Evolutionary conservation across 2,888 invertebrate genomes (phyloP).

Genomic region (Drosophila colorata): DNA sequence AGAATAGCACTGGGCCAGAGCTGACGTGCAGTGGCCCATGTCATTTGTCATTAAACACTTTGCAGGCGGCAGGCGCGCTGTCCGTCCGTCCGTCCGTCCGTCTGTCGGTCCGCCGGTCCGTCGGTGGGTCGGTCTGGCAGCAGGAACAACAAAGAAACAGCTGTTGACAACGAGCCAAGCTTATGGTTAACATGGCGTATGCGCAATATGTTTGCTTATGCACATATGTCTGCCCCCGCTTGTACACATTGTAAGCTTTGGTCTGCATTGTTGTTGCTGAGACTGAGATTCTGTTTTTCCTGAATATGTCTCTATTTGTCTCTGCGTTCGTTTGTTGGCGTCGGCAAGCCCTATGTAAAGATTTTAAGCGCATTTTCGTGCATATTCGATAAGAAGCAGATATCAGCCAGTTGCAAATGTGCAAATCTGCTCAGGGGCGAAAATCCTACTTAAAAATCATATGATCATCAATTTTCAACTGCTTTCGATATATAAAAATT

Average conservation of each 20-base stretch:
- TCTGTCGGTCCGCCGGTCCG: too few species aligned
- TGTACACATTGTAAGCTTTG: slow-evolving; percentile 43
- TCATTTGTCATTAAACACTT: slow-evolving; percentile 81
- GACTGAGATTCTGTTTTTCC: slow-evolving; percentile 31
- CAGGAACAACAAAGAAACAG: slow-evolving; percentile 61
- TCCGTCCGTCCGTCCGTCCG: not conserved
- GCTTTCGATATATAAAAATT: slow-evolving; percentile 30
- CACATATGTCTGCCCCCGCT: slow-evolving; percentile 41
- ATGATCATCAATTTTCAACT: slow-evolving; percentile 32
- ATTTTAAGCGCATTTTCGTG: slow-evolving; percentile 72
- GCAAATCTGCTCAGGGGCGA: slow-evolving; percentile 31
- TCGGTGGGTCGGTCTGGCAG: slow-evolving; percentile 25
- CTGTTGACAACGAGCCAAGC: slow-evolving; percentile 78
- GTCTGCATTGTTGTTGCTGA: slow-evolving; percentile 27
- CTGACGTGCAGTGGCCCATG: slow-evolving; percentile 61
- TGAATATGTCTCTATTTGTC: slow-evolving; percentile 34
- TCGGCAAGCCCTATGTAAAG: slow-evolving; percentile 75
- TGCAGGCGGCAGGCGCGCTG: slow-evolving; percentile 11
- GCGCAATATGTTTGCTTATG: slow-evolving; percentile 75
- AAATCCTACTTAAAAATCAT: slow-evolving; percentile 14
- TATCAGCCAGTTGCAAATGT: slow-evolving; percentile 34
- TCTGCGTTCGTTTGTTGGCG: slow-evolving; percentile 13
- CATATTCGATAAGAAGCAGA: slow-evolving; percentile 39
- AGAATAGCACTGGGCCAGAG: slow-evolving; percentile 11
- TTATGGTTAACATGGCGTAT: slow-evolving; percentile 80